phyloP scores from a whole-genome alignment of 1,140 invertebrate species.

The Diorhabda elongata region DNA sequence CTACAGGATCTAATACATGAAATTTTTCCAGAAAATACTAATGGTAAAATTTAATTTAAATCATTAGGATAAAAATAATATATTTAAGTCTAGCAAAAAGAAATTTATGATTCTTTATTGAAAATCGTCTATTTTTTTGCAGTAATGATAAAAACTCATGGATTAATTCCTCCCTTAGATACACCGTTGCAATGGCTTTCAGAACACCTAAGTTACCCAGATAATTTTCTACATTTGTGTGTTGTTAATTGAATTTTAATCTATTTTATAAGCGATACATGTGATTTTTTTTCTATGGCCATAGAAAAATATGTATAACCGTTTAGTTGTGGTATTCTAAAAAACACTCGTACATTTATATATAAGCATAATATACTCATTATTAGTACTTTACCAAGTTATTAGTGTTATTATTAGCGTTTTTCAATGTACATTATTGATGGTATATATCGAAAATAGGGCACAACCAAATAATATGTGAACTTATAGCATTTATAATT shows the following conservation, averaged over 20 bases:
- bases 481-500: too few relatives aligned
- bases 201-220: conserved; percentile 95
- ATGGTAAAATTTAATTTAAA: conserved; percentile 44
- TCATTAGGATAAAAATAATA: conserved; percentile 6
- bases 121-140: conserved; percentile 44
- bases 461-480: too few relatives aligned
- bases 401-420: too few relatives aligned
- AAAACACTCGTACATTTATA: too few relatives aligned
- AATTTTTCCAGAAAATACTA: conserved; percentile 60
- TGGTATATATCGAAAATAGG: too few relatives aligned
- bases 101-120: not conserved
- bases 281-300: not conserved
- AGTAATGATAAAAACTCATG: conserved; percentile 84
- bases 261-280: not conserved
- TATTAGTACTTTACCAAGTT: too few relatives aligned
- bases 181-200: conserved; percentile 97
- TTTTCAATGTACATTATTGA: too few relatives aligned
- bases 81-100: conserved; percentile 10
- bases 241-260: conserved; percentile 37
- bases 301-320: not conserved
- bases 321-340: too few relatives aligned
- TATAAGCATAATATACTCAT: too few relatives aligned
- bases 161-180: conserved; percentile 78
- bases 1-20: conserved; percentile 68
- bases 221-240: conserved; percentile 94